A percentile compares a stretch with the other conserved stretches of the same genome.
phyloP scores from a whole-genome alignment of 1,140 invertebrate species.

The Cydia splendana region DNA sequence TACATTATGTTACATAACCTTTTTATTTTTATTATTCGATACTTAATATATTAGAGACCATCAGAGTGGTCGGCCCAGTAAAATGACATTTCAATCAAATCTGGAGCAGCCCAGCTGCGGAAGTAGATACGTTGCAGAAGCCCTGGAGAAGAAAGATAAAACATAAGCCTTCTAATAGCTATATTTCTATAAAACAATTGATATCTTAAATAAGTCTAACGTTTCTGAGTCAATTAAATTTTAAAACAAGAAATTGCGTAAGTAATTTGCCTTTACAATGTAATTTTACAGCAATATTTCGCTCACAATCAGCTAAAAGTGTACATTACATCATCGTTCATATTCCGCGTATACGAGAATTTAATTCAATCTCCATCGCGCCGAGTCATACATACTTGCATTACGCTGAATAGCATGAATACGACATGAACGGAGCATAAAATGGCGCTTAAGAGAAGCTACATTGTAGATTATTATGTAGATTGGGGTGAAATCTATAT shows the following conservation, averaged over 20 bases:
- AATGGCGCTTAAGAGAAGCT: background rate
- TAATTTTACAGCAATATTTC: background rate
- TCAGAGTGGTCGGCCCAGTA: too few species aligned
- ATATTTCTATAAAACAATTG: too few species aligned
- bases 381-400: constrained; percentile 5
- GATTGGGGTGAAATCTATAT: background rate
- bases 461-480: constrained; percentile 7
- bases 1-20: too few species aligned
- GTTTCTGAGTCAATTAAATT: background rate
- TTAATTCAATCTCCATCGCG: background rate
- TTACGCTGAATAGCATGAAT: constrained; percentile 13
- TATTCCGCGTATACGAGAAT: background rate
- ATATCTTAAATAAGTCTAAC: background rate
- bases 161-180: too few species aligned
- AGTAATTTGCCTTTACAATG: background rate
- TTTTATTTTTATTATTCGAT: too few species aligned
- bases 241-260: background rate
- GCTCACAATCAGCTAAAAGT: constrained; percentile 13
- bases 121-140: too few species aligned
- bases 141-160: too few species aligned
- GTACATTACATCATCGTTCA: background rate
- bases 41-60: too few species aligned
- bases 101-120: too few species aligned
- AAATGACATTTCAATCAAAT: too few species aligned
- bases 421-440: constrained; percentile 10